Evolutionary conservation across 2,113 vertebrate species (phyloP).

Genomic region (Thomomys bottae): DNA sequence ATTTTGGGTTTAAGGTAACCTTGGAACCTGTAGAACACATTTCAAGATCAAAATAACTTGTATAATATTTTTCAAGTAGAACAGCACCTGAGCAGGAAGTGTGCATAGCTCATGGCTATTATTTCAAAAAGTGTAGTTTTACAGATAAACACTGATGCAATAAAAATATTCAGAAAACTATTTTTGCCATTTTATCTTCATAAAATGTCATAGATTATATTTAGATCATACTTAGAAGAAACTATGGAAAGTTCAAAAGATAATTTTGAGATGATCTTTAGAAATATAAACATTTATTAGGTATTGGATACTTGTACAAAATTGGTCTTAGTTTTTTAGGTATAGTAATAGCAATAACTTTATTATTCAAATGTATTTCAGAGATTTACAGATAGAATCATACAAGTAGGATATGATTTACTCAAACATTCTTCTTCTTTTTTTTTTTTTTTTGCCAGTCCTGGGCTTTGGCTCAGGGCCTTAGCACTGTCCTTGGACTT

Average conservation of each 20-base stretch:
- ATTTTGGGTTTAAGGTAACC: conserved; percentile 2
- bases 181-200: background rate
- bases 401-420: background rate
- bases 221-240: conserved; percentile 16
- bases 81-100: too few species aligned
- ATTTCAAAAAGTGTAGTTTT: background rate
- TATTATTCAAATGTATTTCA: background rate
- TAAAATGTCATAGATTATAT: background rate
- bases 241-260: conserved; percentile 14
- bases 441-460: too few species aligned
- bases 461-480: too few species aligned
- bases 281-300: conserved; percentile 34
- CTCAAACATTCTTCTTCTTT: too few species aligned
- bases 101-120: background rate
- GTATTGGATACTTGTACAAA: conserved; percentile 11
- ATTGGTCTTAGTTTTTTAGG: conserved; percentile 37
- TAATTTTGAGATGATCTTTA: conserved; percentile 31
- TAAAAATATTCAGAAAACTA: background rate
- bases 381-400: conserved; percentile 43
- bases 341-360: background rate
- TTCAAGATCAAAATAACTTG: conserved; percentile 36
- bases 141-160: background rate
- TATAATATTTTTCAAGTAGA: too few species aligned
- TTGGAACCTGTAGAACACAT: conserved; percentile 37
- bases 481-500: too few species aligned